A percentile compares a stretch with the other conserved stretches of the same genome.
Evolutionary conservation across 23 tunicate species (phyloP).

Genomic region (Ciona savignyi): DNA sequence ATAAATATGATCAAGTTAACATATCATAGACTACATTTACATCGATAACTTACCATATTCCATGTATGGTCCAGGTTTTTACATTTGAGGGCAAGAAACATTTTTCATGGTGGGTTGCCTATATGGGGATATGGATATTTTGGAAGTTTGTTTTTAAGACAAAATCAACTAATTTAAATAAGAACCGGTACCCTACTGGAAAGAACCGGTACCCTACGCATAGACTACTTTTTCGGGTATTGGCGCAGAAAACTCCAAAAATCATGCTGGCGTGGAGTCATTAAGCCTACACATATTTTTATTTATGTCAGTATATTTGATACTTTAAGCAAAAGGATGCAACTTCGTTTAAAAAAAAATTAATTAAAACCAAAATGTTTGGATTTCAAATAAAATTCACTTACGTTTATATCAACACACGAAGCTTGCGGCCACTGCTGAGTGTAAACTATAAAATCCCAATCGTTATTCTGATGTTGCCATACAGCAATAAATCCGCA

Average conservation of each 20-base stretch:
- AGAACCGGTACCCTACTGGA: no score
- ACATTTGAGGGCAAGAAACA: conserved; percentile 27
- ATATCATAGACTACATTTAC: not conserved
- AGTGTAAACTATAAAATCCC: conserved; percentile 61
- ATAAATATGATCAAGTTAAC: not conserved
- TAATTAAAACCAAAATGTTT: not conserved
- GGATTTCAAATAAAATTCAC: not conserved
- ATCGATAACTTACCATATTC: conserved; percentile 32
- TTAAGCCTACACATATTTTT: not conserved
- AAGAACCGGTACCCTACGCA: no score
- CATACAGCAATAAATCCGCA: conserved; percentile 17
- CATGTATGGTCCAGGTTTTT: conserved; percentile 54
- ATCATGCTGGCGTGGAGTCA: conserved; percentile 1
- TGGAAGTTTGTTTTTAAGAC: not conserved
- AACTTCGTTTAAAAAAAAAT: not conserved
- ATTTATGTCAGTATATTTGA: not conserved
- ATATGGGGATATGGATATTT: not conserved
- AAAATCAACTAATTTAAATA: not conserved
- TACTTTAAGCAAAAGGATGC: not conserved
- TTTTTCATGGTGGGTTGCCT: conserved; percentile 3
- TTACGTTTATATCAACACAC: conserved; percentile 68
- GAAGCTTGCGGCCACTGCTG: conserved; percentile 64
- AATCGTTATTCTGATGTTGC: conserved; percentile 25
- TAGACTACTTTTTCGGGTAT: no score
- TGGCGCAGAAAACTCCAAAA: not conserved